Conservation (phyloP, 2,113 vertebrate genomes). For the Lampris megalopsis region DNA sequence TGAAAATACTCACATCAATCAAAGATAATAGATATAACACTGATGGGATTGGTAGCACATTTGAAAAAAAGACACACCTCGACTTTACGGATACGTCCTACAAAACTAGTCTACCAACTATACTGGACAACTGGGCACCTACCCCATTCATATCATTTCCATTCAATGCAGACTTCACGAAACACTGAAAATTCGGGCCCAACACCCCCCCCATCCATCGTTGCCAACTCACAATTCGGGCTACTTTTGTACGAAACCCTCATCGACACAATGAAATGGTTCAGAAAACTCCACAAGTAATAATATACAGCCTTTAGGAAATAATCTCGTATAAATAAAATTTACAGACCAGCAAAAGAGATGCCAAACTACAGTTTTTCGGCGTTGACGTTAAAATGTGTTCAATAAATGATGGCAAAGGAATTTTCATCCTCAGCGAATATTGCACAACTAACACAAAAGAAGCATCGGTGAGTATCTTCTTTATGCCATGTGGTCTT, state of each 20-base stretch:
- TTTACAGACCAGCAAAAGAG: conserved; percentile 80
- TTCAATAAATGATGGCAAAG: conserved; percentile 75
- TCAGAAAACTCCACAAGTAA: conserved; percentile 72
- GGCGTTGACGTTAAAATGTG: conserved; percentile 59
- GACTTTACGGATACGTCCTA: conserved; percentile 78
- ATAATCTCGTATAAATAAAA: conserved; percentile 86
- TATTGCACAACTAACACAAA: conserved; percentile 90
- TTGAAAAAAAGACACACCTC: conserved; percentile 73
- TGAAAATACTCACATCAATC: conserved; percentile 50
- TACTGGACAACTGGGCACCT: conserved; percentile 74
- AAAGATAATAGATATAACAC: conserved; percentile 76
- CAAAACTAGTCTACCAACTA: conserved; percentile 77
- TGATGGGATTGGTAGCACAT: conserved; percentile 75
- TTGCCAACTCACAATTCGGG: conserved; percentile 49
- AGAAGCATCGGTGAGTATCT: conserved; percentile 58
- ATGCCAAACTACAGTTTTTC: conserved; percentile 55
- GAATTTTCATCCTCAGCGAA: conserved; percentile 55
- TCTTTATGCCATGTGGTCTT: conserved; percentile 66
- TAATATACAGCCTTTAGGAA: conserved; percentile 81
- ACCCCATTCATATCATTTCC: conserved; percentile 74
- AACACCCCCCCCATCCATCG: conserved; percentile 8
- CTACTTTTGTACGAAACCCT: conserved; percentile 74
- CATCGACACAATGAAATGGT: conserved; percentile 80
- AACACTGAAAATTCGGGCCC: conserved; percentile 63
- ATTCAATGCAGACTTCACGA: conserved; percentile 75